Evolutionary conservation across 2,888 invertebrate species (phyloP), one percentile per base, ranked within the genome.

Genomic region (Agonopterix heracliana): DNA sequence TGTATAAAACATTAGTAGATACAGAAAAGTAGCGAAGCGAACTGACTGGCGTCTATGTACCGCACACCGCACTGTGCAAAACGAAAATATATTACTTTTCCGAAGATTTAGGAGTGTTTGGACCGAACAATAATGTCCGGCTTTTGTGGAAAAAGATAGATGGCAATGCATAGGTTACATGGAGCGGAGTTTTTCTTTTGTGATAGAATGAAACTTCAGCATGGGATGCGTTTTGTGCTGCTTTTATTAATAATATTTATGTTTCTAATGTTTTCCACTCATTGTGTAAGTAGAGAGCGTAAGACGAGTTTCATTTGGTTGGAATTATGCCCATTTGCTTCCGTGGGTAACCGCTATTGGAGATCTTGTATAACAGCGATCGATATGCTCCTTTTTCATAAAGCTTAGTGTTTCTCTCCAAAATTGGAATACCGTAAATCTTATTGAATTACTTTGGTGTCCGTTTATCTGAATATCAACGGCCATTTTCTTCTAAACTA

Each of bases 101-200:
- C 84, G 83, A 87, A 89, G 89, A 89, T 89, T 89, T 89, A 89
- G 78, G 87, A 86, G 87, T 87, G 88, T 88, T 89, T 88, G 88
- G 89, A 89, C 89, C 89, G 87, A 87, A 89, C 89, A 89, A 89
- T 89, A 89, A 89, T 89, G 89, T 89, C 89, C 89, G 78, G 89
- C 89, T 88, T 89, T 89, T 89, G 89, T 89, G 85, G 86, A 87
- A 85, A 87, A 85, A 89, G 89, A 89, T 87, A 87, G 79, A 89
- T 89, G 85, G 87, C 82, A 75, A 80, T 87, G 88, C 88, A 88
- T 86, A 85, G 85, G 79, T 84, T 85, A 84, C 80, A 81, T 77
- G 71, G 74, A 81, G 74, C 79, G 76, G 77, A 78, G 85, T 83
- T 87, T 85, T 88, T 81, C 86, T 82, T 87, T 86, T 85, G 85